Base-by-base conservation (phyloP, 2,888 invertebrate genomes). In the Watsonalla binaria region DNA sequence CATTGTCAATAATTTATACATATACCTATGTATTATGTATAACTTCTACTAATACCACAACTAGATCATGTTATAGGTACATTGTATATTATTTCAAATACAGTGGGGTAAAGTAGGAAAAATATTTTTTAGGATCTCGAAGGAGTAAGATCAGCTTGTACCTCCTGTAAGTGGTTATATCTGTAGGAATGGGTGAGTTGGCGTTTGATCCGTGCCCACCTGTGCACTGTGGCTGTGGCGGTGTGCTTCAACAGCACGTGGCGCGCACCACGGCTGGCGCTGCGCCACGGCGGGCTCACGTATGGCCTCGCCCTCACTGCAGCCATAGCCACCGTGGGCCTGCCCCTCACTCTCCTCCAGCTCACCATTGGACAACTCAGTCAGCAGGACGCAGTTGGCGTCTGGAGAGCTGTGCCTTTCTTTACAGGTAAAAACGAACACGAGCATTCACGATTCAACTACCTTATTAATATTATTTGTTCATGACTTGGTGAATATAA, bases 341-440 rank as follows among this genome's bases (percentile, higher is more conserved):
- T 93, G 42, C 94, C 94, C 0, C 74, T 92, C n/a, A 82, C 92
- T 0, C 86, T 93, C 62, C 80, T 94, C 53, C 93, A 94, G 75
- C 83, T 94, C 15, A 92, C 93, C 0, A 78, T 93, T 0, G 94
- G 94, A 6, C 93, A 94, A 73, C 85, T 94, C 54, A 93, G 93
- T 54, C 93, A 93, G 72, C 93, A 93, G 66, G 94, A 94, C 35
- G 91, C 92, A 15, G 92, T 93, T 6, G 93, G 93, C 50, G 84
- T 93, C 15, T 94, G 93, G 93, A 87, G 92, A 60, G 93, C 93
- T 0, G 93, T 94, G 45, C 94, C 94, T 0, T 91, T 94, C 67
- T 92, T 94, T 70, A 92, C 86, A 92, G 94, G 94, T 93, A 69
- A 24, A 1, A 24, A 24, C 24, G 24, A 24, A 4, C 24, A 24